phyloP scores from a whole-genome alignment of 2,797 vertebrate species.

The Anas bahamensis region DNA sequence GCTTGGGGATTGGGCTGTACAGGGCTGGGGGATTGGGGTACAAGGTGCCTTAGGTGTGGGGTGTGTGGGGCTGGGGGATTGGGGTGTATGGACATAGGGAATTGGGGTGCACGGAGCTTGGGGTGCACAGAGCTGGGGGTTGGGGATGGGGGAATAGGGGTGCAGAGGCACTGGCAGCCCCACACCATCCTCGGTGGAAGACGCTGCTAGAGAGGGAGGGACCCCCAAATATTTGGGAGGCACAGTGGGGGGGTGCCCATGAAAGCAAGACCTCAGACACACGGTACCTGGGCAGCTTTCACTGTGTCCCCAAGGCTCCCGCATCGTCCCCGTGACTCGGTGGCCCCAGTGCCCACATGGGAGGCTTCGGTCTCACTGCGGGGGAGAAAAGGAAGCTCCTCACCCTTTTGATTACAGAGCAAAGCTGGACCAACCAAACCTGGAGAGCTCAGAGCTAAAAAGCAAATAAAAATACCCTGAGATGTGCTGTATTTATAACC shows the following conservation, averaged over 20 bases:
- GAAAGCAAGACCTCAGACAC: not conserved
- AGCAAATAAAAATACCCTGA: conserved; percentile 14
- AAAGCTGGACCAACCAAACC: not conserved
- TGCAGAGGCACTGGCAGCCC: too few species aligned
- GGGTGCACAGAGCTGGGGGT: not conserved
- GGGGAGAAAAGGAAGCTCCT: conserved; percentile 4
- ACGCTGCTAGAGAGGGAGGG: not conserved
- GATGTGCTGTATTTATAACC: not conserved
- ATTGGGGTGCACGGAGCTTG: not conserved
- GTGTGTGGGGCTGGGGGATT: too few species aligned
- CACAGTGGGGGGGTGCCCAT: rapidly evolving
- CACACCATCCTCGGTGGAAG: rapidly evolving
- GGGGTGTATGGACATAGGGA: not conserved
- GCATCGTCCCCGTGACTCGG: not conserved
- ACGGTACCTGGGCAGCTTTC: rapidly evolving
- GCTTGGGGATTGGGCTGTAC: too few species aligned
- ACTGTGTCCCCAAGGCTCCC: rapidly evolving
- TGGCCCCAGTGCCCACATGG: not conserved
- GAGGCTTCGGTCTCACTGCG: not conserved
- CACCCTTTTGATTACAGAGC: conserved; percentile 17
- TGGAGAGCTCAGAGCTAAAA: not conserved
- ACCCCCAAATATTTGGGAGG: not conserved
- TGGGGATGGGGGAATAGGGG: not conserved
- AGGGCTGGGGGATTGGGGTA: not conserved
- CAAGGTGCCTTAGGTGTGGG: not conserved